Evolutionary conservation across 2,113 vertebrate species (phyloP).

Genomic region (Thoracochromis brauschi): DNA sequence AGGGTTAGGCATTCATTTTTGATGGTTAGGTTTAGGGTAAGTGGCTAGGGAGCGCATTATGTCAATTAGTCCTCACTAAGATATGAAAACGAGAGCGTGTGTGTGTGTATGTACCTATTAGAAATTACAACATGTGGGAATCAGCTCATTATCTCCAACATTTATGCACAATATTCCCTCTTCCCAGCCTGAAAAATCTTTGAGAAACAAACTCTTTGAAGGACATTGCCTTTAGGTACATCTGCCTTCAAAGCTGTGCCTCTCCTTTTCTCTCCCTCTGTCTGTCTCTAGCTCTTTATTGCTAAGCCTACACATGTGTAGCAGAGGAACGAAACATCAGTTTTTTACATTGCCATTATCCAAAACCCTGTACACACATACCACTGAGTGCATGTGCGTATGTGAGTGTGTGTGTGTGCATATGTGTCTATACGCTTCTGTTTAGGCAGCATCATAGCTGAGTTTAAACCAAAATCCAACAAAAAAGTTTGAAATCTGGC

Average conservation of each 20-base stretch:
- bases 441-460: slow-evolving; percentile 27
- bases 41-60: neutral
- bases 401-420: neutral
- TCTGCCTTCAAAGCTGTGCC: slow-evolving; percentile 42
- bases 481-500: slow-evolving; percentile 55
- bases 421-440: slow-evolving; percentile 6
- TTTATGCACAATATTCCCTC: slow-evolving; percentile 28
- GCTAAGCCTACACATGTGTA: slow-evolving; percentile 44
- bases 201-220: slow-evolving; percentile 56
- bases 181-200: slow-evolving; percentile 27
- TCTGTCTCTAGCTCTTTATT: slow-evolving; percentile 34
- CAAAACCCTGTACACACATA: slow-evolving; percentile 5
- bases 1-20: neutral
- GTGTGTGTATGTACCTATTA: neutral
- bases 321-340: slow-evolving; percentile 32
- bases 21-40: neutral
- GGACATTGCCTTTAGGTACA: slow-evolving; percentile 54
- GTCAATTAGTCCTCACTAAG: neutral
- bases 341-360: slow-evolving; percentile 35
- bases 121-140: slow-evolving; percentile 10
- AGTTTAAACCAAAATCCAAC: slow-evolving; percentile 49
- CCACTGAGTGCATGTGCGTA: neutral
- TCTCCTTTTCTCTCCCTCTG: slow-evolving; percentile 25
- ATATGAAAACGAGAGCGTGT: neutral
- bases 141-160: slow-evolving; percentile 19